A percentile compares a stretch with the other conserved stretches of the same genome.
phyloP scores from a whole-genome alignment of 2,888 invertebrate genomes.

The Melitaea athalia region DNA sequence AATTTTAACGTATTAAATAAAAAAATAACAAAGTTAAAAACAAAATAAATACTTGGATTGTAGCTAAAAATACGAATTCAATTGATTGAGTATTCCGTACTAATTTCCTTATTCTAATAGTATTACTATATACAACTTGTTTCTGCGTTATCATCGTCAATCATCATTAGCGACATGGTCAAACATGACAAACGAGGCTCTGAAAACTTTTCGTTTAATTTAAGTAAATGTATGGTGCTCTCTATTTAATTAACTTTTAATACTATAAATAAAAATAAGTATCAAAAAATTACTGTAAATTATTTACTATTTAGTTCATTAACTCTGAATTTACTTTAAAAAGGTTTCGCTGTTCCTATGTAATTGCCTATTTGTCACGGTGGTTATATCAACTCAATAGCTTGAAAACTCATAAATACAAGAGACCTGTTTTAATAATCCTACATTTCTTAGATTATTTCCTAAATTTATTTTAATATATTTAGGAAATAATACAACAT shows the following conservation, averaged over 20 bases:
- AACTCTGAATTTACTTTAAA: background rate
- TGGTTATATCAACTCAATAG: background rate
- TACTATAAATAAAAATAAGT: no score
- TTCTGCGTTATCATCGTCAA: slow-evolving; percentile 11
- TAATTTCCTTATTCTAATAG: background rate
- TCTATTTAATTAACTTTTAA: background rate
- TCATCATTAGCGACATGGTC: slow-evolving; percentile 20
- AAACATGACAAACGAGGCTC: background rate
- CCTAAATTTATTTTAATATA: background rate
- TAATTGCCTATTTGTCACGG: background rate
- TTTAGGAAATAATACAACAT: no score
- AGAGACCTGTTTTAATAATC: no score
- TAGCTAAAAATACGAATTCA: no score
- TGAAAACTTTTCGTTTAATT: background rate
- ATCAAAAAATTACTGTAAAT: background rate
- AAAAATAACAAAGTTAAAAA: no score
- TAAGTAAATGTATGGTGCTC: background rate
- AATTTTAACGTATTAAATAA: no score
- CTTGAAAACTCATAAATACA: background rate
- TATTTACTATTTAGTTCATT: background rate
- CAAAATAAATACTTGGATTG: no score
- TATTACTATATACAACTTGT: background rate
- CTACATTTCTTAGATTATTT: background rate
- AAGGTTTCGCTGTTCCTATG: background rate
- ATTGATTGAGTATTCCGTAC: no score